Percentiles rank a stretch among this genome's conserved stretches.
Conservation (phyloP, 2,797 vertebrate species). For the Enteromius argenteus region DNA sequence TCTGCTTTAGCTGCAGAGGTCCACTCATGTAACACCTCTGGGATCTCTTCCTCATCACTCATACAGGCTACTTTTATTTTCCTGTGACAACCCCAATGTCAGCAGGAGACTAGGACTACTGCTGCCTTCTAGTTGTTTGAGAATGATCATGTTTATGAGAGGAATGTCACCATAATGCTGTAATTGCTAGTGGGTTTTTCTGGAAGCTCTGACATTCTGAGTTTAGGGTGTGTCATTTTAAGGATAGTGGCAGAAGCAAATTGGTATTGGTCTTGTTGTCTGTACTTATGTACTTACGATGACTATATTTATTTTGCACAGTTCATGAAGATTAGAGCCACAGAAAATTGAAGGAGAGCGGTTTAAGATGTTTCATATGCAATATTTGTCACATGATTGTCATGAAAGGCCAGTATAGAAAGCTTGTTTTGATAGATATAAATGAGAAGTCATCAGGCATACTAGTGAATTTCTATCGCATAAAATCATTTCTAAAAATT, state of each 20-base stretch:
- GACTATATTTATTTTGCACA: conserved; percentile 4
- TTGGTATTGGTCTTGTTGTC: conserved; percentile 12
- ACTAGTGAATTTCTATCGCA: background rate
- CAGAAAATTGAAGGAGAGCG: background rate
- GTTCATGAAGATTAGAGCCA: background rate
- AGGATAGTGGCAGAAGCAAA: conserved; percentile 12
- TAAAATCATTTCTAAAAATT: background rate
- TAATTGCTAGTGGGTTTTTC: background rate
- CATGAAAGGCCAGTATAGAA: background rate
- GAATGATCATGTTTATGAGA: conserved; percentile 5
- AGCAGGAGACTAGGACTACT: background rate
- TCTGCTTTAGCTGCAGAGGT: conserved; percentile 44
- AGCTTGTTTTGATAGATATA: background rate
- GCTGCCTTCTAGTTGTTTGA: background rate
- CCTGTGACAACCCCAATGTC: background rate
- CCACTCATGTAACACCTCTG: conserved; percentile 34
- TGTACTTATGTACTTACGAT: conserved; percentile 6
- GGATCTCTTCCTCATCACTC: conserved; percentile 51
- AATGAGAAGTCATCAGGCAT: too few species aligned
- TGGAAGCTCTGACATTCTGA: background rate
- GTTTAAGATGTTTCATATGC: background rate
- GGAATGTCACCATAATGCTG: background rate
- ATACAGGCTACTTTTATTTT: conserved; percentile 12
- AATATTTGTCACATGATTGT: background rate
- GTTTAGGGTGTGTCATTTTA: conserved; percentile 19